Base-by-base conservation (phyloP, 2,888 invertebrate genomes). In the Tachystola acroxantha region DNA sequence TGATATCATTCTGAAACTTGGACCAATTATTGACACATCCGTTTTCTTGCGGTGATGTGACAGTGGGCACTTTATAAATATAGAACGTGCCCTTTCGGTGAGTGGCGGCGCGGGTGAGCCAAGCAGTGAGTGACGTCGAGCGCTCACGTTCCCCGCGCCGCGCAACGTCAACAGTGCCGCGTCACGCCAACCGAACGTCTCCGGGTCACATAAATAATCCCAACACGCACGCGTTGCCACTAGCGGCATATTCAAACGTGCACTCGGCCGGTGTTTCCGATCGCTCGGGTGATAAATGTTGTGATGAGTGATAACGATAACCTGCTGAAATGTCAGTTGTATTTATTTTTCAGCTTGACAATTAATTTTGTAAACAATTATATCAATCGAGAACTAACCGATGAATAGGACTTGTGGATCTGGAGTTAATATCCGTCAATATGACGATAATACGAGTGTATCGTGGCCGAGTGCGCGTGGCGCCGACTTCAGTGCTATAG, bases 61-160 rank as follows among this genome's bases (percentile, higher is more conserved):
- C 74, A 4, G 73, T 72, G 72, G 73, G 64, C 64, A 67, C 69
- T 53, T 59, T 65, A 64, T 74, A 78, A 79, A 84, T 79, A 84
- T 84, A 85, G 81, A 82, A 74, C 75, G 79, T 79, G 79, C 74
- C 78, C 81, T 79, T 80, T 76, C 60, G 55, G 65, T 62, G 64
- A 67, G 68, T 65, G 68, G 79, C 79, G 80, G 79, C 81, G 82
- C 81, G 81, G 77, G 78, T 76, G 76, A 79, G 75, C 75, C 72
- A 58, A 70, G 70, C 67, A 64, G 68, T 70, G 73, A 69, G 77
- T 79, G 80, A 81, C 79, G 81, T 75, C 68, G 72, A 50, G 64
- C 70, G 72, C 73, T 72, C 75, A 69, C 66, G 78, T 74, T 79
- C 79, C 80, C 81, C 81, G 77, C 78, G 79, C 81, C 80, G 76